Conservation (phyloP, 37 sponge, comb jelly and placozoan species). For the Ephydatia muelleri region DNA sequence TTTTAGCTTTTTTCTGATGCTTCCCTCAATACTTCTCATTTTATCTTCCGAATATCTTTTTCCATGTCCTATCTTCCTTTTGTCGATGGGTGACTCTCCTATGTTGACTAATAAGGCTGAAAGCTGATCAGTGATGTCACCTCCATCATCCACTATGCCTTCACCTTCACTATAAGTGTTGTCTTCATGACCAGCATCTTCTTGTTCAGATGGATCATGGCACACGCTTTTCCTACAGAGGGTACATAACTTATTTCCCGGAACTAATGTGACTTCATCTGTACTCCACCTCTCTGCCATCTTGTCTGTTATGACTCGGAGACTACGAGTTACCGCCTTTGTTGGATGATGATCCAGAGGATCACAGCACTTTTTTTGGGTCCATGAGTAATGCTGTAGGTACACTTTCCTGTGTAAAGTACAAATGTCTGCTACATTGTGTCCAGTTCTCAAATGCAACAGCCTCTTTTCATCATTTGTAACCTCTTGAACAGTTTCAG, state of each 20-base stretch:
- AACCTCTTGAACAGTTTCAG: background rate
- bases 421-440: background rate
- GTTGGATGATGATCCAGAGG: background rate
- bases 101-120: too few species aligned
- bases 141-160: too few species aligned
- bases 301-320: background rate
- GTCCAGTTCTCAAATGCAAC: background rate
- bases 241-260: background rate
- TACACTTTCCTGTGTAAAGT: background rate
- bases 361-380: background rate
- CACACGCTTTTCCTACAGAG: background rate
- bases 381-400: background rate
- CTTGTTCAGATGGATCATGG: too few species aligned
- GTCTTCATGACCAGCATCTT: too few species aligned
- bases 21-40: too few species aligned
- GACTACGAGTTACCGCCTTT: background rate
- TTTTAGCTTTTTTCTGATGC: too few species aligned
- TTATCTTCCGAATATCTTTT: too few species aligned
- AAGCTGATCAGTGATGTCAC: too few species aligned
- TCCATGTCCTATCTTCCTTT: too few species aligned
- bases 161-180: too few species aligned
- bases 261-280: background rate
- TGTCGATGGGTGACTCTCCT: too few species aligned
- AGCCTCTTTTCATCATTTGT: background rate
- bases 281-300: conserved; percentile 1